Percentiles rank a stretch among this genome's conserved stretches.
Evolutionary conservation across 2,888 invertebrate species (phyloP).

Genomic region (Hololepta plana): DNA sequence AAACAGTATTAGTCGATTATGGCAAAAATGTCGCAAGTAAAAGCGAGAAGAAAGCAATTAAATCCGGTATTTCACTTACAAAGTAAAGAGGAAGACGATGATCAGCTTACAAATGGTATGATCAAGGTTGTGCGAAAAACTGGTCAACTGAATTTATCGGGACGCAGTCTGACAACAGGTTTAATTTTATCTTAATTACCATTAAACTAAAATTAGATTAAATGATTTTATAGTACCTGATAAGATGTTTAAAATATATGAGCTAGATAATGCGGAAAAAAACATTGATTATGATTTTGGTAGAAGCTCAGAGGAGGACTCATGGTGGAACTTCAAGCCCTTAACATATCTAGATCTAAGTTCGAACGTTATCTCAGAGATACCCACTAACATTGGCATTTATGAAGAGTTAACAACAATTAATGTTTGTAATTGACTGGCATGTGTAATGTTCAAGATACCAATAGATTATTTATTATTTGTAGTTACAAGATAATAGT

Average conservation of each 20-base stretch:
- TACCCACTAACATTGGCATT: slow-evolving; percentile 46
- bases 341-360: slow-evolving; percentile 62
- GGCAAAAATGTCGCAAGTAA: slow-evolving; percentile 22
- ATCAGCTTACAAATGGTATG: slow-evolving; percentile 46
- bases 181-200: too few relatives aligned
- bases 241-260: slow-evolving; percentile 55
- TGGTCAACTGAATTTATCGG: slow-evolving; percentile 63
- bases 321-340: slow-evolving; percentile 76
- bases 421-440: slow-evolving; percentile 31
- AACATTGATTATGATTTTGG: slow-evolving; percentile 39
- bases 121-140: slow-evolving; percentile 65
- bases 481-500: slow-evolving; percentile 70
- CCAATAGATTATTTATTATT: slow-evolving; percentile 8
- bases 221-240: slow-evolving; percentile 39
- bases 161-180: slow-evolving; percentile 57
- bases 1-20: too few relatives aligned
- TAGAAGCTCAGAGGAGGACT: slow-evolving; percentile 34
- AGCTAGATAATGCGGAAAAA: slow-evolving; percentile 41
- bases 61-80: slow-evolving; percentile 53
- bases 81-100: slow-evolving; percentile 50
- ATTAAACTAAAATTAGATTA: neutral
- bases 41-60: slow-evolving; percentile 21
- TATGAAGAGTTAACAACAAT: slow-evolving; percentile 48
- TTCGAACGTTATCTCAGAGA: slow-evolving; percentile 45
- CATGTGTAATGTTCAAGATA: neutral